phyloP scores from a whole-genome alignment of 2,888 invertebrate genomes.

The Tachina fera region DNA sequence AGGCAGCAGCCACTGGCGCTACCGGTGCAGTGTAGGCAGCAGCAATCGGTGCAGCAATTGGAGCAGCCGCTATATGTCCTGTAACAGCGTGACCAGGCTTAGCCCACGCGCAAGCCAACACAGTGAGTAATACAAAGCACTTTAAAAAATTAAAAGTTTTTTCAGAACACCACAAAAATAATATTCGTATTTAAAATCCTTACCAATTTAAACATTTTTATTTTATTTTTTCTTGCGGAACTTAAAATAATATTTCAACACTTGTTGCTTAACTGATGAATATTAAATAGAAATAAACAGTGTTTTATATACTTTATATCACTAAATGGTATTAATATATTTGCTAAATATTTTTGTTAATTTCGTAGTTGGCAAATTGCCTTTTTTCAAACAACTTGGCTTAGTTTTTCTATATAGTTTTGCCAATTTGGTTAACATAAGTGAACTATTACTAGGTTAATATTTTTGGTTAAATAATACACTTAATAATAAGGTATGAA shows the following conservation, averaged over 20 bases:
- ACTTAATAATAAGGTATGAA: neutral
- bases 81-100: constrained; percentile 54
- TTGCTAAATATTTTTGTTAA: constrained; percentile 5
- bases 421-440: constrained; percentile 28
- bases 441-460: constrained; percentile 44
- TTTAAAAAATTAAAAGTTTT: neutral
- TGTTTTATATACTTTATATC: constrained; percentile 57
- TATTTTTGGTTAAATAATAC: constrained; percentile 33
- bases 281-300: constrained; percentile 47
- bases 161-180: neutral
- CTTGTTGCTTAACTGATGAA: constrained; percentile 65
- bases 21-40: constrained; percentile 50
- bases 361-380: constrained; percentile 61
- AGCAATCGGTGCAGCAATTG: constrained; percentile 40
- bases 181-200: constrained; percentile 9
- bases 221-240: constrained; percentile 19
- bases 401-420: constrained; percentile 4
- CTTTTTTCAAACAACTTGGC: constrained; percentile 58
- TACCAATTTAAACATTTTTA: constrained; percentile 67
- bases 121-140: constrained; percentile 52
- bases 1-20: constrained; percentile 46
- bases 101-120: constrained; percentile 54
- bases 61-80: constrained; percentile 47
- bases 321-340: constrained; percentile 16
- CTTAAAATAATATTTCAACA: constrained; percentile 16